Evolutionary conservation across 2,888 invertebrate species (phyloP).

Genomic region (Synergus umbraculus): DNA sequence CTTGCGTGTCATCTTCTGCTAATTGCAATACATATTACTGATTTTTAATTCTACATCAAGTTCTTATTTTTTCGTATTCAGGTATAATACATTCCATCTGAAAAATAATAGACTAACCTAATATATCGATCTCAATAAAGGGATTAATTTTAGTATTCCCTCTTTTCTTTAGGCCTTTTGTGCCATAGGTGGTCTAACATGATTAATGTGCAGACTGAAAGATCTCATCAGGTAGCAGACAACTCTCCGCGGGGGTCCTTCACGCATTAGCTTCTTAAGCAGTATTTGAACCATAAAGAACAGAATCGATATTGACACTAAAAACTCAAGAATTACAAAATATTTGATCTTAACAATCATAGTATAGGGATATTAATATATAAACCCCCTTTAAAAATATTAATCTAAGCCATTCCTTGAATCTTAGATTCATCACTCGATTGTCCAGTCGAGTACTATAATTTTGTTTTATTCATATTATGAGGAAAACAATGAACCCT

Average conservation of each 20-base stretch:
- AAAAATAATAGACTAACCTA: constrained; percentile 9
- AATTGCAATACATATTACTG: neutral
- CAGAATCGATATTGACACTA: constrained; percentile 5
- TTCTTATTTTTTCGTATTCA: no score
- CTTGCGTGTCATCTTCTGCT: no score
- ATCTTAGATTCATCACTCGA: no score
- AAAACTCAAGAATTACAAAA: neutral
- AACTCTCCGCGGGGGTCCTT: constrained; percentile 67
- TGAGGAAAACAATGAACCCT: no score
- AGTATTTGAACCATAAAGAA: constrained; percentile 8
- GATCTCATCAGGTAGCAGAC: constrained; percentile 64
- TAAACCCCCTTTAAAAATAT: no score
- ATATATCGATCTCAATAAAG: constrained; percentile 8
- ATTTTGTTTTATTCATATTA: no score
- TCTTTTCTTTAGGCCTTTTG: neutral
- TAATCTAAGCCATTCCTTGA: no score
- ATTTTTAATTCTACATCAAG: neutral
- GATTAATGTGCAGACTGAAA: constrained; percentile 54
- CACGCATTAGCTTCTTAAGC: constrained; percentile 40
- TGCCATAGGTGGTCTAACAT: constrained; percentile 48
- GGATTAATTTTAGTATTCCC: constrained; percentile 9
- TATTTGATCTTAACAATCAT: no score
- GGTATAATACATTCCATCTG: neutral
- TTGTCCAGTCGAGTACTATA: no score
- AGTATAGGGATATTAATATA: no score